phyloP scores from a whole-genome alignment of 2,888 invertebrate species.

The Itoplectis maculator region DNA sequence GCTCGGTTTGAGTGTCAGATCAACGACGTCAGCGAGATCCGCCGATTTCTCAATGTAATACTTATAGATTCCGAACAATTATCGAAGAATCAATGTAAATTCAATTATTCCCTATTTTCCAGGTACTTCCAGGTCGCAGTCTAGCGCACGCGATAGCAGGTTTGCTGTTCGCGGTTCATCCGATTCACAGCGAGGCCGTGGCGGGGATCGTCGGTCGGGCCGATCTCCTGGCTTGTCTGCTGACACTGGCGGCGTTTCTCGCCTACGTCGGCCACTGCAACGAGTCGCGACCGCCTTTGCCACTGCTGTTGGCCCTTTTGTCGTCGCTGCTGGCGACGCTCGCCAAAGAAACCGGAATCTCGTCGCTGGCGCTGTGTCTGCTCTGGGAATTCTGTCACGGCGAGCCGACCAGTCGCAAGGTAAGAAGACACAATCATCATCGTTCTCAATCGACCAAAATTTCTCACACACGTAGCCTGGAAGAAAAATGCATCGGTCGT shows the following conservation, averaged over 20 bases:
- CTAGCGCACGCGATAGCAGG: constrained; percentile 92
- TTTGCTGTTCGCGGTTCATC: constrained; percentile 96
- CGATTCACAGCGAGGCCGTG: constrained; percentile 98
- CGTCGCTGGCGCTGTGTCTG: constrained; percentile 95
- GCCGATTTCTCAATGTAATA: too few species aligned
- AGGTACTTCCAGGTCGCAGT: constrained; percentile 87
- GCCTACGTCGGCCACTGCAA: constrained; percentile 91
- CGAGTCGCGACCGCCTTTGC: constrained; percentile 78
- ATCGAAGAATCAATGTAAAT: not conserved
- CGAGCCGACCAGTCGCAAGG: constrained; percentile 80
- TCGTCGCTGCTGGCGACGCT: constrained; percentile 92
- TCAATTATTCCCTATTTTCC: constrained; percentile 53
- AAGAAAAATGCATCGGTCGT: not conserved
- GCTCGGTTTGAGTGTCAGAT: not conserved
- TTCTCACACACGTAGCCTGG: not conserved
- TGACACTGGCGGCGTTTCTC: constrained; percentile 95
- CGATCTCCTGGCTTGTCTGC: constrained; percentile 95
- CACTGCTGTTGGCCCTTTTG: constrained; percentile 83
- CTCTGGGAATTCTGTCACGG: constrained; percentile 91
- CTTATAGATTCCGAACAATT: too few species aligned
- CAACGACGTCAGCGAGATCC: not conserved
- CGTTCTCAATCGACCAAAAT: not conserved
- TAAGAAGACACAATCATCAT: constrained; percentile 65
- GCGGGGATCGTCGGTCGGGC: constrained; percentile 98
- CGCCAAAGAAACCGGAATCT: constrained; percentile 98